These are phyloP conservation scores for Geothlypis trichas DNA, from an alignment of 2,113 vertebrate genomes.

Conservation along the genomic window DNA sequence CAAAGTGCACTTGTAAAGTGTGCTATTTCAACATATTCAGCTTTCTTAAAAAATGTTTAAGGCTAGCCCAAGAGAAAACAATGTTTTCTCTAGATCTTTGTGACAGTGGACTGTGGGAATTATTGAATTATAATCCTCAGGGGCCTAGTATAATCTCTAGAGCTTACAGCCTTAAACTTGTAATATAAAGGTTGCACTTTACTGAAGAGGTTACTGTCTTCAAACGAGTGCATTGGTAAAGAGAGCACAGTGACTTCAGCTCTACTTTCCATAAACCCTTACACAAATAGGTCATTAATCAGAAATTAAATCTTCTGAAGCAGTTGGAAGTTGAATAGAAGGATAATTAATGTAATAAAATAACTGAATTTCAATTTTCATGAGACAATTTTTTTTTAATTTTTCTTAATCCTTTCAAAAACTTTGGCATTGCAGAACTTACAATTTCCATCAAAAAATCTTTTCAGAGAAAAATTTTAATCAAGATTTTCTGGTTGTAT, in stretches of 20 bases:
- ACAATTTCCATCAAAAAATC: background rate
- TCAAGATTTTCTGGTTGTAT: background rate
- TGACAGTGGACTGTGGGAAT: background rate
- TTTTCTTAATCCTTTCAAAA: background rate
- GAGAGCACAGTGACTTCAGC: background rate
- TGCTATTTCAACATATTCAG: background rate
- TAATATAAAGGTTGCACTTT: background rate
- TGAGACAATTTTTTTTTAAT: rapidly evolving
- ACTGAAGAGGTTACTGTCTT: background rate
- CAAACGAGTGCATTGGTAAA: background rate
- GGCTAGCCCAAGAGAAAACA: background rate
- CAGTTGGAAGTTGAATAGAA: background rate
- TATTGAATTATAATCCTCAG: background rate
- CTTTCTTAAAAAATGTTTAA: background rate
- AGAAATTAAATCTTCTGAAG: background rate
- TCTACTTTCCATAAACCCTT: background rate
- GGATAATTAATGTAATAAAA: background rate
- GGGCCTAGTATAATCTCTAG: background rate
- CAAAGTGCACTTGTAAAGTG: background rate
- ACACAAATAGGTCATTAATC: background rate
- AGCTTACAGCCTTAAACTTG: background rate
- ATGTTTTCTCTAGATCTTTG: background rate
- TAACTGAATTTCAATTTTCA: background rate
- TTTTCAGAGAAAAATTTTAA: background rate
- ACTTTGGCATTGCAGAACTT: background rate